Conservation (phyloP, 2,888 invertebrate species). For the Hybos culiciformis region DNA sequence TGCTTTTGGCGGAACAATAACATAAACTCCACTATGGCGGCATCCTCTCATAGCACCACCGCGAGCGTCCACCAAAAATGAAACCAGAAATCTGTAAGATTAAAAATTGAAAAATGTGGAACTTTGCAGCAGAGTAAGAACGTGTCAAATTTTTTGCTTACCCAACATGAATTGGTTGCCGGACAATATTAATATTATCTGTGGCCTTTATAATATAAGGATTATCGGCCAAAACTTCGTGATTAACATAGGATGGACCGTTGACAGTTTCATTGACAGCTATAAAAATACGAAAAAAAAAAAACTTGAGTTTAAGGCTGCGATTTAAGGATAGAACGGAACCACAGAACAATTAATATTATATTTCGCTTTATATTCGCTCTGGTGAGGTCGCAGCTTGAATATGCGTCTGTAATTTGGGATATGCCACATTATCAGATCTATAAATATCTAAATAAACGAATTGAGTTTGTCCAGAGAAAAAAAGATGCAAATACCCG, state of each 20-base stretch:
- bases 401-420: too few relatives aligned
- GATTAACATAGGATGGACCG: constrained; percentile 16
- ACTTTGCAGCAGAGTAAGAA: too few relatives aligned
- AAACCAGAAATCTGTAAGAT: constrained; percentile 76
- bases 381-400: too few relatives aligned
- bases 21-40: constrained; percentile 90
- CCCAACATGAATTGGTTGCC: constrained; percentile 51
- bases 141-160: constrained; percentile 29
- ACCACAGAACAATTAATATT: too few relatives aligned
- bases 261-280: constrained; percentile 16
- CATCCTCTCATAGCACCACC: constrained; percentile 99
- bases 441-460: too few relatives aligned
- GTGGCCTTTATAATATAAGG: constrained; percentile 30
- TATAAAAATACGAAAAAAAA: constrained; percentile 7
- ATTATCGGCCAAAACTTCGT: constrained; percentile 25
- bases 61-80: constrained; percentile 97
- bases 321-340: background rate
- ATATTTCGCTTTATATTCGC: too few relatives aligned
- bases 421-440: too few relatives aligned
- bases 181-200: constrained; percentile 48
- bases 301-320: too few relatives aligned
- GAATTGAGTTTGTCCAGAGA: too few relatives aligned
- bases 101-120: background rate
- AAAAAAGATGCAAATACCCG: too few relatives aligned
- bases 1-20: constrained; percentile 92